Base-by-base conservation (phyloP, 2,113 vertebrate genomes). In the Pteruthius melanotis region DNA sequence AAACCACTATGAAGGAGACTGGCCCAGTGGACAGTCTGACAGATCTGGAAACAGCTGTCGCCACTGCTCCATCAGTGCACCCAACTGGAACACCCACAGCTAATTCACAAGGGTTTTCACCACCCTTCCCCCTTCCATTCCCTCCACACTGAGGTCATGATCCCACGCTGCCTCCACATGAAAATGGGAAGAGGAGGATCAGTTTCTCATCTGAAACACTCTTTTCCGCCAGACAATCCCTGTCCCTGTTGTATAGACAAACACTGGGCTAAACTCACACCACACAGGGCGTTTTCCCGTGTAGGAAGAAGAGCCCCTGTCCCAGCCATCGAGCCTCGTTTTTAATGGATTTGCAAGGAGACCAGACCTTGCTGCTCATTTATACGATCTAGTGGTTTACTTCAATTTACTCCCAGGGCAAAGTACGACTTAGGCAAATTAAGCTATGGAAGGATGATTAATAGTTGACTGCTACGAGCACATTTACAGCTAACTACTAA, bases 1-100 rank as follows among this genome's bases (percentile, higher is more conserved):
- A 31, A n/a, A 39, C 15, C 0, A 0, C 17, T 45, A 31, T 0
- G 1, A n/a, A 65, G 63, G 23, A 40, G 24, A 33, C 57, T 4
- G 66, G 60, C 16, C 57, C 45, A 69, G 72, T 68, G 44, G 75
- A 28, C 6, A 14, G 44, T 1, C 28, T 14, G 24, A 13, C 33
- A 86, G 59, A 33, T 28, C 17, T 70, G 87, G 76, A 56, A 89
- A 45, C 3, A 42, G 93, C 68, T 86, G 91, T 65, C n/a, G 0
- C 5, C 45, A 57, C 31, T 2, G 3, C 50, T 83, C 4, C 0
- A 61, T 91, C 89, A 77, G 89, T 54, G 83, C 77, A 70, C 40
- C 87, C 93, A 57, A 3, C 39, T 57, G 77, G 64, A 94, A 94
- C 50, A 75, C 27, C 18, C 64, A 27, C 50, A 57, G 94, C 83